Base-by-base conservation (phyloP, 2,888 invertebrate genomes). In the Trissoscelio sp. region DNA sequence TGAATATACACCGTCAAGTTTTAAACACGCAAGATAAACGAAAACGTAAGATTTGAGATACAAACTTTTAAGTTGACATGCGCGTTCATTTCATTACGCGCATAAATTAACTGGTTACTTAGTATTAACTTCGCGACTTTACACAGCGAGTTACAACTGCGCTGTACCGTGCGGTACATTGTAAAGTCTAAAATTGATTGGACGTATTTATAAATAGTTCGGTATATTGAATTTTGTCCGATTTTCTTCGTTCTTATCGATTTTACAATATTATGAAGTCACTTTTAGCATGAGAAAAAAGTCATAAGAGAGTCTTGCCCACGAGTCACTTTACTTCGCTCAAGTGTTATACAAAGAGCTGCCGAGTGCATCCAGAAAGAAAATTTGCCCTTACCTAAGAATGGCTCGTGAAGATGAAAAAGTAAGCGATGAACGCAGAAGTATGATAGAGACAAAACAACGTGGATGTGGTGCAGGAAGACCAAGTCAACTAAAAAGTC, bases 301-400 rank as follows among this genome's bases (percentile, higher is more conserved):
- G 67, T 69, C 67, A 16, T 77, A 58, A 79, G 24, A 58, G 70
- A 57, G 57, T 28, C 72, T 79, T 70, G 79, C 69, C 62, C 70
- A 48, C 70, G 64, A 78, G 70, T 78, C 78, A 64, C 64, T 78
- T 70, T 62, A 70, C 62, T 53, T 57, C 48, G 69, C 28, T 55
- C 48, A 75, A 66, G 67, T 46, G 42, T 64, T 64, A 16, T 46
- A 53, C 53, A 62, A 78, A 70, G 46, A 62, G 70, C 72, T 70
- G 53, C 67, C 72, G 67, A 79, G 79, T 73, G 79, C 57, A 79
- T 70, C 79, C 79, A 79, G 79, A 73, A 79, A 79, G 79, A 79
- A 79, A 79, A 79, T 79, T 79, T 67, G 67, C 66, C 72, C 72
- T 82, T 79, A 67, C 66, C 57, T 55, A 66, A 73, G 75, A 75